Evolutionary conservation across 2,797 vertebrate genomes (phyloP).

Genomic region (Labeo calbasu): DNA sequence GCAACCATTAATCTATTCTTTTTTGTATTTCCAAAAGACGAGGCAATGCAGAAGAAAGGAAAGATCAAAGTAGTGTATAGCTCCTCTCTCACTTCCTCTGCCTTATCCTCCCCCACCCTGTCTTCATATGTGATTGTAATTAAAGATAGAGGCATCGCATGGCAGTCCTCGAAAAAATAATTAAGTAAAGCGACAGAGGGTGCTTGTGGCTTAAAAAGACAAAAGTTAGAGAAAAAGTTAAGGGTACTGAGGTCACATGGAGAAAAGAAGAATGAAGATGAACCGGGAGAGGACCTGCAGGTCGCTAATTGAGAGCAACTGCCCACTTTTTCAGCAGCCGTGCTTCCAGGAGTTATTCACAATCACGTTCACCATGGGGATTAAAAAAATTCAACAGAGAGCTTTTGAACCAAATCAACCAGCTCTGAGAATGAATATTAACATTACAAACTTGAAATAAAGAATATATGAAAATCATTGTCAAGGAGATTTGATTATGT

Average conservation of each 20-base stretch:
- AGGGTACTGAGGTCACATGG: conserved; percentile 7
- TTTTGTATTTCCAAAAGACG: neutral
- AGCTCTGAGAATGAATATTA: neutral
- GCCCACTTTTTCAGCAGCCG: neutral
- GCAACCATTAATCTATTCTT: conserved; percentile 6
- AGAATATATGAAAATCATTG: no score
- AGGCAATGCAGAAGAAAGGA: conserved; percentile 22
- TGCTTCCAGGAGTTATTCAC: neutral
- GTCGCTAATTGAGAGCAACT: neutral
- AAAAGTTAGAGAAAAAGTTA: conserved; percentile 47
- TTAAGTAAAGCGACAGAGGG: conserved; percentile 63
- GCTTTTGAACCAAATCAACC: neutral
- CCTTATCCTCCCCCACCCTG: conserved; percentile 41
- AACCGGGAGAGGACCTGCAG: neutral
- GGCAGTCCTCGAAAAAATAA: conserved; percentile 72
- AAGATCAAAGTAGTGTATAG: conserved; percentile 38
- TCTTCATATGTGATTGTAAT: conserved; percentile 72
- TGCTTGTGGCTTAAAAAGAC: conserved; percentile 60
- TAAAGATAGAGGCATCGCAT: conserved; percentile 71
- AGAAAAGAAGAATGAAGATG: neutral
- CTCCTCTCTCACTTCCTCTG: conserved; percentile 9
- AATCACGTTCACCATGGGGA: neutral
- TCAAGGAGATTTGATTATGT: neutral
- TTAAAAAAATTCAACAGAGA: neutral
- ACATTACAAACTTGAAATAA: neutral